Conservation (phyloP, 2,113 vertebrate species). For the Narcine bancroftii region DNA sequence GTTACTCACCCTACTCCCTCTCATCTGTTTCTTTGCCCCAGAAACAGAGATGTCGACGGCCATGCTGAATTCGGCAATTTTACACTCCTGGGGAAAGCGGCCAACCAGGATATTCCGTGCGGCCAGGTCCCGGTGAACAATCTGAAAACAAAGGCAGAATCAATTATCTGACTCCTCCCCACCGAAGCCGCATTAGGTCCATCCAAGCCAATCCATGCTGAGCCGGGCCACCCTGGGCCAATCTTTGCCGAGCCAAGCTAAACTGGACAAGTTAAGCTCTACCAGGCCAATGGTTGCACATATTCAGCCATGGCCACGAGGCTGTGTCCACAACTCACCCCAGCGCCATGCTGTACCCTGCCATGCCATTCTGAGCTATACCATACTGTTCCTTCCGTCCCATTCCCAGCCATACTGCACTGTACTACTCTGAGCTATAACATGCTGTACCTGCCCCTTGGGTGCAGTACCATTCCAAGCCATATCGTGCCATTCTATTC, state of each 20-base stretch:
- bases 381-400: no score
- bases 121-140: constrained; percentile 56
- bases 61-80: constrained; percentile 55
- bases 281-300: background rate
- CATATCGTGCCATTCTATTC: no score
- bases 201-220: background rate
- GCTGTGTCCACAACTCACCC: no score
- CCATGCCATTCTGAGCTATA: no score
- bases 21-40: constrained; percentile 39
- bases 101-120: constrained; percentile 57
- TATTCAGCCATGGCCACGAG: no score
- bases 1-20: constrained; percentile 31
- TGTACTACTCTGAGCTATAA: no score
- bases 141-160: constrained; percentile 42
- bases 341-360: no score
- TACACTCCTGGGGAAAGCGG: constrained; percentile 56
- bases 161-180: background rate
- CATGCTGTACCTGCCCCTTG: no score
- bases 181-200: no score
- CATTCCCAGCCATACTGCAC: no score
- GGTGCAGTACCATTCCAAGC: no score
- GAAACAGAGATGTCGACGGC: constrained; percentile 48
- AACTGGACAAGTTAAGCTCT: no score
- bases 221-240: background rate
- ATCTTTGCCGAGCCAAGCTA: background rate